phyloP scores from a whole-genome alignment of 2,797 vertebrate genomes.

The Thunnus albacares region DNA sequence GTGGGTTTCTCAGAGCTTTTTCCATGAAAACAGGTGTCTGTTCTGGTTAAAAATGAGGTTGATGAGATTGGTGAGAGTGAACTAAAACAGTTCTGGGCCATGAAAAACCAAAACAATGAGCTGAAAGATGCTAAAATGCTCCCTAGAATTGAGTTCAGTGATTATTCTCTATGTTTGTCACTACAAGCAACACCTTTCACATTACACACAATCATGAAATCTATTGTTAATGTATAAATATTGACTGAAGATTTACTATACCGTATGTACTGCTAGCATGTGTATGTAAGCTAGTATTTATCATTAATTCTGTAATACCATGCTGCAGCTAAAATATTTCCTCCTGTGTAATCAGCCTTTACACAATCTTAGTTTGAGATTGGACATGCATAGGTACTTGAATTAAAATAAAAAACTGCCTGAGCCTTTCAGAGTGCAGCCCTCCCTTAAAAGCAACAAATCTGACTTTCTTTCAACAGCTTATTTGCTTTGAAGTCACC shows the following conservation, averaged over 20 bases:
- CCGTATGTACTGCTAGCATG: too few species aligned
- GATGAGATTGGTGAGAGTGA: too few species aligned
- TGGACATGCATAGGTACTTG: conserved; percentile 16
- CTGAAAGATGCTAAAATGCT: neutral
- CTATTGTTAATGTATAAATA: neutral
- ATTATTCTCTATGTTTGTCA: too few species aligned
- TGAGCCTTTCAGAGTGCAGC: conserved; percentile 41
- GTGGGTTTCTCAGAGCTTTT: neutral
- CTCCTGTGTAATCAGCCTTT: conserved; percentile 26
- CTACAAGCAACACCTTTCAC: neutral
- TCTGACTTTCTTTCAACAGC: conserved; percentile 66
- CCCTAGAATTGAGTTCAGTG: too few species aligned
- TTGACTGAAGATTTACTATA: neutral
- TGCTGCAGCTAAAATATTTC: conserved; percentile 8
- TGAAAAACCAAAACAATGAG: neutral
- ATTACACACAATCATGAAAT: neutral
- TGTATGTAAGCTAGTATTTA: neutral
- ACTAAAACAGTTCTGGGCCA: too few species aligned
- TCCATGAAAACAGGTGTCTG: too few species aligned
- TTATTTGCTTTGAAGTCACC: conserved; percentile 77
- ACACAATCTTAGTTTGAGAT: conserved; percentile 27
- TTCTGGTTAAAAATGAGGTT: too few species aligned
- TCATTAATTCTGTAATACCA: neutral
- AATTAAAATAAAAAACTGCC: conserved; percentile 8
- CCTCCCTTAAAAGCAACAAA: conserved; percentile 62